A percentile compares a stretch with the other conserved stretches of the same genome.
These are phyloP conservation scores for Hylaea fasciaria DNA, from an alignment of 2,888 invertebrate species.

Conservation along the genomic window DNA sequence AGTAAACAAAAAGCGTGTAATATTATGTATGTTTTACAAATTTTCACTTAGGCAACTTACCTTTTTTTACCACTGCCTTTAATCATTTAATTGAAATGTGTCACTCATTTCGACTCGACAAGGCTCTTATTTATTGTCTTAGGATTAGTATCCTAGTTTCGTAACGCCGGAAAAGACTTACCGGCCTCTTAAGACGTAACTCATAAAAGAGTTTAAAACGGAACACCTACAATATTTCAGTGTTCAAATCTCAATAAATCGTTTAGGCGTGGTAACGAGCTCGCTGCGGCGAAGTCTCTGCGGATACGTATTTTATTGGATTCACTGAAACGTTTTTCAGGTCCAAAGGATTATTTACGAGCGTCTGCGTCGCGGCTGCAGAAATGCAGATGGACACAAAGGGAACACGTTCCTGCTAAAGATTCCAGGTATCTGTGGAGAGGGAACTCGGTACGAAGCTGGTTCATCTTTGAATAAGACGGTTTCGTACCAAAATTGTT, in stretches of 20 bases:
- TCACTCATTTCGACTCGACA: too few relatives aligned
- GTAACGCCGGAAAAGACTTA: not conserved
- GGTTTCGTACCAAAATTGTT: slow-evolving; percentile 1
- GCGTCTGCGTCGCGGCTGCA: slow-evolving; percentile 78
- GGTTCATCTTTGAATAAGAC: slow-evolving; percentile 14
- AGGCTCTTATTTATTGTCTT: too few relatives aligned
- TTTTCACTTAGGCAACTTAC: too few relatives aligned
- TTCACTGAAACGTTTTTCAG: slow-evolving; percentile 85
- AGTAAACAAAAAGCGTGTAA: too few relatives aligned
- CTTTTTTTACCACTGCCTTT: too few relatives aligned
- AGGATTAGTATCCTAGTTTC: not conserved
- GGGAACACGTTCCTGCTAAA: slow-evolving; percentile 41
- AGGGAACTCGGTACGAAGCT: slow-evolving; percentile 9
- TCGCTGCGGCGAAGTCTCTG: slow-evolving; percentile 83
- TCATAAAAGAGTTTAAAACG: slow-evolving; percentile 80
- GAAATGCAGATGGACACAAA: slow-evolving; percentile 80
- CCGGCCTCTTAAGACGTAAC: slow-evolving; percentile 28
- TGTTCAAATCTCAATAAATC: slow-evolving; percentile 85
- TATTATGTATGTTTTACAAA: too few relatives aligned
- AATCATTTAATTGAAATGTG: too few relatives aligned
- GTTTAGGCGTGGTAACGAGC: slow-evolving; percentile 84
- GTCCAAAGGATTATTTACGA: slow-evolving; percentile 84
- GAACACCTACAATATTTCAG: slow-evolving; percentile 83
- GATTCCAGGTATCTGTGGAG: slow-evolving; percentile 22
- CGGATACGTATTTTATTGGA: slow-evolving; percentile 85